A percentile compares a stretch with the other conserved stretches of the same genome.
These are phyloP conservation scores for Alcis repandata DNA, from an alignment of 2,888 invertebrate genomes.

Conservation along the genomic window DNA sequence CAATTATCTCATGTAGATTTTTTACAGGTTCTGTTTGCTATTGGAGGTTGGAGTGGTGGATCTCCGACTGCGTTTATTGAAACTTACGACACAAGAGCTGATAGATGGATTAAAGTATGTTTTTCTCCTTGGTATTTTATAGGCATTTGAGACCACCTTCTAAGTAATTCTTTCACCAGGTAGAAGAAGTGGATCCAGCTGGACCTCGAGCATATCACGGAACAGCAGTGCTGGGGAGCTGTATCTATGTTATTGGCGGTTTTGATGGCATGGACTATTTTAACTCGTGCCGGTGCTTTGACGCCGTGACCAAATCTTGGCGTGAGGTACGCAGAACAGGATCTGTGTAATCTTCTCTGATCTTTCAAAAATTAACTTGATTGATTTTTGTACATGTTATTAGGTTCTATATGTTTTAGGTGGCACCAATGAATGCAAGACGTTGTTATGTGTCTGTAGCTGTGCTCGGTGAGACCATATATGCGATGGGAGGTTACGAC, in stretches of 20 bases:
- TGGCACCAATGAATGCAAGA: conserved; percentile 95
- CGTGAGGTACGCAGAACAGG: conserved; percentile 86
- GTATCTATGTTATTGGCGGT: conserved; percentile 96
- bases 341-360: too few species aligned
- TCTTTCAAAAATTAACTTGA: not conserved
- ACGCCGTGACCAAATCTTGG: conserved; percentile 94
- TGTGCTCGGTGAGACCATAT: conserved; percentile 91
- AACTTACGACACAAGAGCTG: conserved; percentile 95
- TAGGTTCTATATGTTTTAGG: conserved; percentile 60
- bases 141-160: conserved; percentile 7
- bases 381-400: not conserved
- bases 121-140: conserved; percentile 13
- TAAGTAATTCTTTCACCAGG: conserved; percentile 67
- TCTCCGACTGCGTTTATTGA: conserved; percentile 93
- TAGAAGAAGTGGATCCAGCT: conserved; percentile 92
- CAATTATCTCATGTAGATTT: conserved; percentile 25
- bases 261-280: conserved; percentile 97
- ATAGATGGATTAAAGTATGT: conserved; percentile 93
- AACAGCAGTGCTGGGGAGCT: conserved; percentile 94
- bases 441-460: conserved; percentile 95
- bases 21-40: conserved; percentile 90
- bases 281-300: conserved; percentile 95
- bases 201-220: conserved; percentile 97
- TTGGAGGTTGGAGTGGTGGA: conserved; percentile 88
- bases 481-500: conserved; percentile 96